These are phyloP conservation scores for Syngnathoides biaculeatus DNA, from an alignment of 2,113 vertebrate species.

Conservation along the genomic window DNA sequence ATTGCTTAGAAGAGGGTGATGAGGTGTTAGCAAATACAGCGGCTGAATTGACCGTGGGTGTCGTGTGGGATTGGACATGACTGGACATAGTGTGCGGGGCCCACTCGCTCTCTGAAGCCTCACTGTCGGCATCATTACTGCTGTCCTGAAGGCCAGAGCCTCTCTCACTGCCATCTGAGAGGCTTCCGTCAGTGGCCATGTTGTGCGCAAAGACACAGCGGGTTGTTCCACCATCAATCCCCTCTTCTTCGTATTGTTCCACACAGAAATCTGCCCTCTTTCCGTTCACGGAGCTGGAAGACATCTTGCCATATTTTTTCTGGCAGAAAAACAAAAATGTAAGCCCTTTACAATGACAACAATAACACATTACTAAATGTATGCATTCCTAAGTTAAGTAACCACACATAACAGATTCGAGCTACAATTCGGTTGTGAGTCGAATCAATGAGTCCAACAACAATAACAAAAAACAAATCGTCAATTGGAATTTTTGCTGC, in stretches of 20 bases:
- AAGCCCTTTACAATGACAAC: neutral
- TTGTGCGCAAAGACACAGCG: conserved; percentile 47
- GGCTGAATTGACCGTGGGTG: conserved; percentile 44
- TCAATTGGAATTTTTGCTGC: too few relatives aligned
- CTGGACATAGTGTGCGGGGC: conserved; percentile 51
- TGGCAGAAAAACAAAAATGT: conserved; percentile 41
- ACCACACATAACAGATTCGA: neutral
- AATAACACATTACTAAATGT: neutral
- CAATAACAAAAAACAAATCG: too few relatives aligned
- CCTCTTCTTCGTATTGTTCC: conserved; percentile 55
- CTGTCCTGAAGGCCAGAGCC: conserved; percentile 82
- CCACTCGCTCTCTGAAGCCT: conserved; percentile 88
- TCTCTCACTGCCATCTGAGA: conserved; percentile 85
- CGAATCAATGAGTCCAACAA: too few relatives aligned
- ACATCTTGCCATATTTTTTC: conserved; percentile 71
- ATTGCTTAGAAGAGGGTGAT: conserved; percentile 40
- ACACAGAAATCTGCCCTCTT: conserved; percentile 47
- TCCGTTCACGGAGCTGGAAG: conserved; percentile 66
- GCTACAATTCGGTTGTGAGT: too few relatives aligned
- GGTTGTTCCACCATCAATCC: conserved; percentile 28
- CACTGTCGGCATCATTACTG: conserved; percentile 91
- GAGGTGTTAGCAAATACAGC: conserved; percentile 18
- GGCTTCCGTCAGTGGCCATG: conserved; percentile 72
- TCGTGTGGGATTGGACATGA: conserved; percentile 41
- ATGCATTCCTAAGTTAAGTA: neutral